Evolutionary conservation across 1,140 invertebrate species (phyloP).

Genomic region (Diachasmimorpha longicaudata): DNA sequence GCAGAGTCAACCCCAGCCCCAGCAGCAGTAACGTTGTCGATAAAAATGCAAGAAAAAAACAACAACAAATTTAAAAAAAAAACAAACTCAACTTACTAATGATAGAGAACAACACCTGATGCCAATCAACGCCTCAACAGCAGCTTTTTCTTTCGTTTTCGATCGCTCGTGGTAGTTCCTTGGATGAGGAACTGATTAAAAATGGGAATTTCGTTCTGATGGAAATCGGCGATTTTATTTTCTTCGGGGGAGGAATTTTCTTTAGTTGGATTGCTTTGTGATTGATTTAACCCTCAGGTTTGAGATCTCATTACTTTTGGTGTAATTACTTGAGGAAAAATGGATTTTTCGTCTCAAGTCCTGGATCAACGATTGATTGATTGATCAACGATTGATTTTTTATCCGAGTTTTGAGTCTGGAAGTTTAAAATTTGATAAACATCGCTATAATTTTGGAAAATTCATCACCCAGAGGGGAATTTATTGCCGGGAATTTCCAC

Average conservation of each 20-base stretch:
- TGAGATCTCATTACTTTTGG: slow-evolving; percentile 11
- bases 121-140: slow-evolving; percentile 21
- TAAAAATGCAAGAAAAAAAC: slow-evolving; percentile 6
- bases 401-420: slow-evolving; percentile 9
- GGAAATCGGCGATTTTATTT: too few species aligned
- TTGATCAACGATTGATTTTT: neutral
- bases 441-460: neutral
- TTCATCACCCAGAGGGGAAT: neutral
- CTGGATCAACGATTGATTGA: neutral
- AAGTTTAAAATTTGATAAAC: neutral
- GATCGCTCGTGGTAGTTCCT: slow-evolving; percentile 1
- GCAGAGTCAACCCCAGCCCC: slow-evolving; percentile 35
- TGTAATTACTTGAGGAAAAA: slow-evolving; percentile 21
- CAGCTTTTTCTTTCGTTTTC: slow-evolving; percentile 16
- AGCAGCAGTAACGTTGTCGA: slow-evolving; percentile 52
- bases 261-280: neutral
- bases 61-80: slow-evolving; percentile 21
- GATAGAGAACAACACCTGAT: neutral
- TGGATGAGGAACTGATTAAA: neutral
- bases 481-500: neutral
- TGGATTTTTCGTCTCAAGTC: slow-evolving; percentile 16
- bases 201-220: neutral
- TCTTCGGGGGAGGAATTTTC: too few species aligned
- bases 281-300: neutral
- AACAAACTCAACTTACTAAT: slow-evolving; percentile 6